These are phyloP conservation scores for Melinaea menophilus DNA, from an alignment of 2,888 invertebrate species.

Conservation along the genomic window DNA sequence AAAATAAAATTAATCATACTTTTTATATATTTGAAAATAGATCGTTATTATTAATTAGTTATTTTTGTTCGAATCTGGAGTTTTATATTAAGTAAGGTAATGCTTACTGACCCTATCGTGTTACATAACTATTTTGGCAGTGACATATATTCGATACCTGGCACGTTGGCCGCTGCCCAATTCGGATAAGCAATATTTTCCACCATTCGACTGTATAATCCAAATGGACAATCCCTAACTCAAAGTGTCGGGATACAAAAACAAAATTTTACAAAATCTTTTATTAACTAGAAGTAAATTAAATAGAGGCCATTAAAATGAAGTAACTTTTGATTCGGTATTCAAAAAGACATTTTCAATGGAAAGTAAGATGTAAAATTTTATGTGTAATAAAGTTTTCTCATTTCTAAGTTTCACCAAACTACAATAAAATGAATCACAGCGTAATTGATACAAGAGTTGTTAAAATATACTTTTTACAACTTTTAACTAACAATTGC, in stretches of 20 bases:
- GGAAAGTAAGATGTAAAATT: constrained; percentile 5
- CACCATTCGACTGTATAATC: constrained; percentile 1
- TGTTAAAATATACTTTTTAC: neutral
- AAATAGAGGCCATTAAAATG: neutral
- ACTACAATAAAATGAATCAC: constrained; percentile 3
- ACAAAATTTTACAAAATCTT: neutral
- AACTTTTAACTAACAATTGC: neutral
- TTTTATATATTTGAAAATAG: too few species aligned
- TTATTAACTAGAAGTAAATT: constrained; percentile 1
- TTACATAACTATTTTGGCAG: neutral
- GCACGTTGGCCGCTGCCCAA: constrained; percentile 4
- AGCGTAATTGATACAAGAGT: neutral
- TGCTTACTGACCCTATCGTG: constrained; percentile 2
- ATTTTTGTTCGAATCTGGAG: neutral
- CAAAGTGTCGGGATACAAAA: neutral
- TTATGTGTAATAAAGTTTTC: constrained; percentile 20
- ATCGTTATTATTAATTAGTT: too few species aligned
- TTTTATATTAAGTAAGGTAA: neutral
- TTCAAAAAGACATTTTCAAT: constrained; percentile 1
- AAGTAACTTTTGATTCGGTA: constrained; percentile 5
- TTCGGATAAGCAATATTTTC: constrained; percentile 6
- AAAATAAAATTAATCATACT: too few species aligned
- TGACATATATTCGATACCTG: constrained; percentile 5
- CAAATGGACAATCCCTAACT: neutral
- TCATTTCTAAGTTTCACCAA: constrained; percentile 18